Evolutionary conservation across 2,113 vertebrate species (phyloP).

Genomic region (Hippoglossus stenolepis): DNA sequence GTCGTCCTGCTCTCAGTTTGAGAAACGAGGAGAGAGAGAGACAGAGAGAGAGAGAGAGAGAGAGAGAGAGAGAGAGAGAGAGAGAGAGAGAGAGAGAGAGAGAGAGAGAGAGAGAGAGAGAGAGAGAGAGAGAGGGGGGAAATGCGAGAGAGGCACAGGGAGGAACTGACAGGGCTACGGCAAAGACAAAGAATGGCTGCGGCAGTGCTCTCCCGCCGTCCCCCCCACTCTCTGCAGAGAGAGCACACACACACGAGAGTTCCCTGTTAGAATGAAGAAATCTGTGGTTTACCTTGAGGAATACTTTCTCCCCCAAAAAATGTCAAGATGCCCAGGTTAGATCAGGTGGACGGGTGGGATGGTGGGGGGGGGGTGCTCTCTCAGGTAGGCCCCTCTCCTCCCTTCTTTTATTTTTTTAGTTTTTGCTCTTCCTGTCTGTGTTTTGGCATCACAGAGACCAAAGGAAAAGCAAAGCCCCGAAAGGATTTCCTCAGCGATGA

Average conservation of each 20-base stretch:
- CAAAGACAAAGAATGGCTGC: conserved; percentile 75
- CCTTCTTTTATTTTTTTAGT: neutral
- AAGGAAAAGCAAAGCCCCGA: conserved; percentile 72
- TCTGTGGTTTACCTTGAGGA: conserved; percentile 31
- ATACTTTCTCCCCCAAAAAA: conserved; percentile 14
- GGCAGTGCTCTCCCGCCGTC: conserved; percentile 55
- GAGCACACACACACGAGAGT: conserved; percentile 21
- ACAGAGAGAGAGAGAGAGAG: conserved; percentile 7
- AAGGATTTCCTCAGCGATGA: conserved; percentile 79
- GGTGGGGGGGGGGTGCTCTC: conserved; percentile 10
- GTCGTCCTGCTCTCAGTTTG: conserved; percentile 26
- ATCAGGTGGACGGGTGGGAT: conserved; percentile 31
- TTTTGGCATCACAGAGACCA: conserved; percentile 75
- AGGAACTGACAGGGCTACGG: conserved; percentile 65
- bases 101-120: conserved; percentile 7
- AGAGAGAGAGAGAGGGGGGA: neutral
- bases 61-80: conserved; percentile 5
- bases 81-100: conserved; percentile 1
- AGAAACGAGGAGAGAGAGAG: conserved; percentile 12
- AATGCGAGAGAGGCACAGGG: conserved; percentile 31
- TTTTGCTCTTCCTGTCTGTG: conserved; percentile 68
- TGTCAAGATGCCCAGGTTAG: conserved; percentile 21
- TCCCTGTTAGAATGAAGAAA: conserved; percentile 19
- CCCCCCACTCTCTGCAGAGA: conserved; percentile 37
- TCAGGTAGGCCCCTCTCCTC: conserved; percentile 57